These are phyloP conservation scores for Leptinotarsa defecta DNA, from an alignment of 1,140 invertebrate genomes.

Conservation along the genomic window DNA sequence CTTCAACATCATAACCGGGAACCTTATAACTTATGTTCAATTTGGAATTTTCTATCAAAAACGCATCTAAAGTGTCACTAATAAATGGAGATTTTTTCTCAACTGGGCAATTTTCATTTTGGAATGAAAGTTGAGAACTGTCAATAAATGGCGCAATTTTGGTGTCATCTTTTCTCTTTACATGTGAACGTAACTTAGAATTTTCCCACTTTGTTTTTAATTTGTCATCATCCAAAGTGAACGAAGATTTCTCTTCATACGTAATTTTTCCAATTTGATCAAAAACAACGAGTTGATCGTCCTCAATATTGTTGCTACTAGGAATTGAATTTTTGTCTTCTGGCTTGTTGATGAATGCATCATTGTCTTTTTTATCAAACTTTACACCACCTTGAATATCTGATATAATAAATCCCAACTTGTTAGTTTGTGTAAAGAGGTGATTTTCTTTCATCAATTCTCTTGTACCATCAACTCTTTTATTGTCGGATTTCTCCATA, in stretches of 20 bases:
- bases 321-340: neutral
- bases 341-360: neutral
- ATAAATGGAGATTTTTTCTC: conserved; percentile 47
- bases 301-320: neutral
- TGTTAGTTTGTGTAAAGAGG: conserved; percentile 23
- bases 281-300: conserved; percentile 28
- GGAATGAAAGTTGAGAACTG: conserved; percentile 9
- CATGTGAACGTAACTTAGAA: neutral
- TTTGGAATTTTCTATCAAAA: conserved; percentile 43
- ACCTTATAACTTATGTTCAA: conserved; percentile 51
- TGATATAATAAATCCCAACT: conserved; percentile 17
- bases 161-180: neutral
- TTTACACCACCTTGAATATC: conserved; percentile 18
- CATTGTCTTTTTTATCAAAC: neutral
- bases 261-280: conserved; percentile 40
- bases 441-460: neutral
- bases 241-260: conserved; percentile 23
- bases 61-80: conserved; percentile 47
- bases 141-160: neutral
- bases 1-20: conserved; percentile 47
- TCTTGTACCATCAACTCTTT: too few species aligned
- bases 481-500: neutral
- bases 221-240: neutral
- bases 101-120: conserved; percentile 19
- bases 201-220: neutral